Base-by-base conservation (phyloP, 2,888 invertebrate genomes). In the Ophion slaviceki region DNA sequence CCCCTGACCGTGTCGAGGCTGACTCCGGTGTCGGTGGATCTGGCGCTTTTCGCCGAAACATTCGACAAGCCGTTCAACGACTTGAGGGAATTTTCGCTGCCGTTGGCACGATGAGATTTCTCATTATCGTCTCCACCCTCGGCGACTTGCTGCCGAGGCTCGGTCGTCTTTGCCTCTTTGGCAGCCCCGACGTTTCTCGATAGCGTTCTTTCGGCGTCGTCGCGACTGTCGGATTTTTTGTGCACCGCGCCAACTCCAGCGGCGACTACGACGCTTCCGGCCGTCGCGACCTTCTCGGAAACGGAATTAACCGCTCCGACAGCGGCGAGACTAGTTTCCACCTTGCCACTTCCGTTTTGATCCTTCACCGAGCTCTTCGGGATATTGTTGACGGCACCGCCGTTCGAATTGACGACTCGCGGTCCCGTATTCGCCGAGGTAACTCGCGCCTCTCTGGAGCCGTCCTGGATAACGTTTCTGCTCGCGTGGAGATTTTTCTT, bases 21-120 rank as follows among this genome's bases (percentile, higher is more conserved):
- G 24, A 94, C 93, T 2, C 94, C 94, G 5, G 94, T 94, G 82
- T 94, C 94, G 47, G 92, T 92, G 0, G 94, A 93, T 2, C 92
- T 86, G 3, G 90, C 88, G 68, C 92, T 93, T 20, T 90, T 91
- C 45, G 90, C 87, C 2, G 93, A 93, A 2, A 92, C 91, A 17
- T 89, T 89, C 11, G 93, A 93, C 78, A 90, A 81, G 1, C 90
- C 91, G 57, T 90, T 90, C 20, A 91, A 91, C 3, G 93, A 92
- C 67, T 90, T 92, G 11, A 91, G 47, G 3, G 92, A 92, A 47
- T 87, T 88, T 36, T 91, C 90, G 80, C 91, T 91, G 1, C 90
- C 91, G 7, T 88, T 90, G 3, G 45, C 61, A 4, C 74, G 75
- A 62, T 62, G 67, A 82, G 87, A 84, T 61, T 82, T 68, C 17